Percentiles rank a stretch among this genome's conserved stretches.
phyloP scores from a whole-genome alignment of 2,888 invertebrate species.

The Cephus spinipes region DNA sequence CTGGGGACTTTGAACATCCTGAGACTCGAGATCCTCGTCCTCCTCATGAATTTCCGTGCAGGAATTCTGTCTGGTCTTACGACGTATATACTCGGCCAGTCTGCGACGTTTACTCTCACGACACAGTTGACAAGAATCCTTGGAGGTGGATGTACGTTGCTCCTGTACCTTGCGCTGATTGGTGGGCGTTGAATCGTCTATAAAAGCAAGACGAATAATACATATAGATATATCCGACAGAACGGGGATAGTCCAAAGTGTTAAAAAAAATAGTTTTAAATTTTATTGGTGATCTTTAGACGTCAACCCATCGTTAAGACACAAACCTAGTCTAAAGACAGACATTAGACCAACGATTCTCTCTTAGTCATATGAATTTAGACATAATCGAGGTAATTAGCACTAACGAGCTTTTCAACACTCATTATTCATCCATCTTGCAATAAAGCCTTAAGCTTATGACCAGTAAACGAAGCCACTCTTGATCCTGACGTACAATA shows the following conservation, averaged over 20 bases:
- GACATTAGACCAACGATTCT: background rate
- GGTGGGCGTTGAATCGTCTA: conserved; percentile 43
- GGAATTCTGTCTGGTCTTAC: conserved; percentile 68
- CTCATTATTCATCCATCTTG: too few species aligned
- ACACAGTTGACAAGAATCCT: conserved; percentile 69
- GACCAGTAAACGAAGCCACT: too few species aligned
- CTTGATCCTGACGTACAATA: too few species aligned
- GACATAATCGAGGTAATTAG: background rate
- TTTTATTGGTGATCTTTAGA: background rate
- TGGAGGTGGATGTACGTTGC: conserved; percentile 51
- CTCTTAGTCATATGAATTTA: background rate
- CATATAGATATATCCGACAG: background rate
- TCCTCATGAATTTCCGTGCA: conserved; percentile 69
- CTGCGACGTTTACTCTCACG: conserved; percentile 70
- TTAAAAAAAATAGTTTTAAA: background rate
- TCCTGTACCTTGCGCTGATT: conserved; percentile 60
- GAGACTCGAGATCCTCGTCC: conserved; percentile 57
- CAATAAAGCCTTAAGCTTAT: too few species aligned
- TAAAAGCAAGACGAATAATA: conserved; percentile 16
- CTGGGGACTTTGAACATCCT: background rate
- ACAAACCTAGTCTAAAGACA: too few species aligned
- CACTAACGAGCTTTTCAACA: background rate
- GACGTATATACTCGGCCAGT: conserved; percentile 68
- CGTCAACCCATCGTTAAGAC: too few species aligned
- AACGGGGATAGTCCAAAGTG: background rate